These are phyloP conservation scores for Temnothorax nylanderi DNA, from an alignment of 1,140 invertebrate species.

Conservation along the genomic window DNA sequence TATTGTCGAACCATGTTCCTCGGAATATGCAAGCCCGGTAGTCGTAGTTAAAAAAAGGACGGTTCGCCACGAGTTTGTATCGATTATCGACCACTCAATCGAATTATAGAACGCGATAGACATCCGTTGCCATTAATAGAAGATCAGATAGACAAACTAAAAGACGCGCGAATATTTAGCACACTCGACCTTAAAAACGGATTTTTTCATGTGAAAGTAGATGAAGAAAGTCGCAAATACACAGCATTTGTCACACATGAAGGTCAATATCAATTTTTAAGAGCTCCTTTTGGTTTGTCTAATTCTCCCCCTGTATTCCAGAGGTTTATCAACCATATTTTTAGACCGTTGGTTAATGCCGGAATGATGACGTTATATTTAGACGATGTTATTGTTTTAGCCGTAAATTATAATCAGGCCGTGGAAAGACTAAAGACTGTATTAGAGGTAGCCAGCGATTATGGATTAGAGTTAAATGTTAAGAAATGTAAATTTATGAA, in stretches of 20 bases:
- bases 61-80: neutral
- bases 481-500: constrained; percentile 46
- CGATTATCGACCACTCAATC: constrained; percentile 35
- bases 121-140: constrained; percentile 13
- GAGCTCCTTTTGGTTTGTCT: constrained; percentile 5
- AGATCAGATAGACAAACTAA: constrained; percentile 1
- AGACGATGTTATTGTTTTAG: neutral
- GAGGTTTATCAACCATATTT: no score
- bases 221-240: constrained; percentile 26
- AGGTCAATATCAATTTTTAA: constrained; percentile 19
- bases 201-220: constrained; percentile 14
- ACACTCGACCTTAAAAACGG: no score
- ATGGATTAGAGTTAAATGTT: constrained; percentile 1
- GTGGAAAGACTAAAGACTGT: neutral
- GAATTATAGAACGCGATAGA: neutral
- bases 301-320: neutral
- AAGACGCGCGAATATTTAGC: neutral
- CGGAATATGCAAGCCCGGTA: constrained; percentile 24
- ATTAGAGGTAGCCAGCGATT: neutral
- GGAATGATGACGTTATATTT: constrained; percentile 12
- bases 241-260: neutral
- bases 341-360: neutral
- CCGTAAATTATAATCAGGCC: neutral
- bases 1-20: constrained; percentile 14
- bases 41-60: constrained; percentile 38